A percentile compares a stretch with the other conserved stretches of the same genome.
phyloP scores from a whole-genome alignment of 2,888 invertebrate genomes.

The Pyrgus malvae region DNA sequence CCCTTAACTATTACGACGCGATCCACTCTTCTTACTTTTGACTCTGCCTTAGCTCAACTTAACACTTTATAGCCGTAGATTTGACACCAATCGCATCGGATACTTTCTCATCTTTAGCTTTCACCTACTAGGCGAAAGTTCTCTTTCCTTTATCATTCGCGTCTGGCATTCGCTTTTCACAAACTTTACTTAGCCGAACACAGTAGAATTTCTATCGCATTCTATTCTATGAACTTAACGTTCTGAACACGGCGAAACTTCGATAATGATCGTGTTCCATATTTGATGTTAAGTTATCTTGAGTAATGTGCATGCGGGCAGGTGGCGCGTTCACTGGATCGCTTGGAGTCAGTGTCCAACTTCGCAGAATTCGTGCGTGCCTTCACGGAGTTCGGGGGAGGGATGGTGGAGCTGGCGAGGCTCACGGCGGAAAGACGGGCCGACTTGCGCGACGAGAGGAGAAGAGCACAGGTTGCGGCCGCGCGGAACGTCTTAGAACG shows the following conservation, averaged over 20 bases:
- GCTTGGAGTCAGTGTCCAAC: slow-evolving; percentile 93
- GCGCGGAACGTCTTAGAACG: slow-evolving; percentile 97
- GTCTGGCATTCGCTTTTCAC: slow-evolving; percentile 18
- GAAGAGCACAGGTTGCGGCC: slow-evolving; percentile 97
- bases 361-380: slow-evolving; percentile 99
- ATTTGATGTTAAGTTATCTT: slow-evolving; percentile 10
- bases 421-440: slow-evolving; percentile 92
- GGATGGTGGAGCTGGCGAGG: slow-evolving; percentile 99
- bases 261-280: neutral
- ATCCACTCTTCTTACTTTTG: slow-evolving; percentile 3
- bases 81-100: slow-evolving; percentile 6
- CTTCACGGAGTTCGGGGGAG: slow-evolving; percentile 98
- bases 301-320: slow-evolving; percentile 46
- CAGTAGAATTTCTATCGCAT: slow-evolving; percentile 2
- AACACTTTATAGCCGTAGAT: slow-evolving; percentile 11
- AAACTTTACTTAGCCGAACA: slow-evolving; percentile 15
- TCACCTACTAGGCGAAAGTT: slow-evolving; percentile 19
- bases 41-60: slow-evolving; percentile 17
- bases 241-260: slow-evolving; percentile 1
- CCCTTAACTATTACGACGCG: slow-evolving; percentile 3
- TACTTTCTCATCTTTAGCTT: slow-evolving; percentile 26
- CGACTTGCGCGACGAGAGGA: slow-evolving; percentile 94
- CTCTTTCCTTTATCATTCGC: slow-evolving; percentile 22
- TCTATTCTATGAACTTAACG: neutral
- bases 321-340: slow-evolving; percentile 91